A percentile compares a stretch with the other conserved stretches of the same genome.
phyloP scores from a whole-genome alignment of 2,888 invertebrate species.

The Athripsodes cinereus region DNA sequence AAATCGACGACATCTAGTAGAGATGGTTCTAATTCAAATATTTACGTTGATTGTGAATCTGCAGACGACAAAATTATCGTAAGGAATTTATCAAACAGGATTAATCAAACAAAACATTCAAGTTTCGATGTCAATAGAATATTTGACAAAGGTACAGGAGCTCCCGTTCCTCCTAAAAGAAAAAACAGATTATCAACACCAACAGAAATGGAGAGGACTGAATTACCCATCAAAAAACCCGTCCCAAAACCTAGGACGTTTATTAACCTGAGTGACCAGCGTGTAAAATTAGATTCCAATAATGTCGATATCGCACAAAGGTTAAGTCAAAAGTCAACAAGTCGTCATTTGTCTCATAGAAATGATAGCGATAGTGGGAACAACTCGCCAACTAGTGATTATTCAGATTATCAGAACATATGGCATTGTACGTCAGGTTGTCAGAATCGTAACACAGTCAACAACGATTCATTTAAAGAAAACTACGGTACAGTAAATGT shows the following conservation, averaged over 20 bases:
- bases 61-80: conserved; percentile 7
- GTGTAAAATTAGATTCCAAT: conserved; percentile 5
- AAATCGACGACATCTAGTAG: conserved; percentile 16
- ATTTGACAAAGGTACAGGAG: conserved; percentile 34
- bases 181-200: conserved; percentile 33
- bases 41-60: not conserved
- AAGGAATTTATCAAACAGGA: conserved; percentile 6
- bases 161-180: conserved; percentile 38
- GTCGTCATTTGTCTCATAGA: conserved; percentile 5
- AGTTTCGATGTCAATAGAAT: conserved; percentile 30
- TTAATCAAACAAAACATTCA: conserved; percentile 12
- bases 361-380: conserved; percentile 32
- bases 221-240: conserved; percentile 31
- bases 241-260: conserved; percentile 16
- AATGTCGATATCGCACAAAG: conserved; percentile 1
- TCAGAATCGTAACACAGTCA: conserved; percentile 33
- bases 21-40: conserved; percentile 11
- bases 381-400: conserved; percentile 31
- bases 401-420: conserved; percentile 39
- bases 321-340: conserved; percentile 5
- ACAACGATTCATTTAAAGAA: conserved; percentile 18
- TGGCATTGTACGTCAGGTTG: conserved; percentile 47
- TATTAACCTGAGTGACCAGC: conserved; percentile 28
- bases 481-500: conserved; percentile 23
- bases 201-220: conserved; percentile 25